phyloP scores from a whole-genome alignment of 1,140 invertebrate genomes.

The Aphaenogaster rudis region DNA sequence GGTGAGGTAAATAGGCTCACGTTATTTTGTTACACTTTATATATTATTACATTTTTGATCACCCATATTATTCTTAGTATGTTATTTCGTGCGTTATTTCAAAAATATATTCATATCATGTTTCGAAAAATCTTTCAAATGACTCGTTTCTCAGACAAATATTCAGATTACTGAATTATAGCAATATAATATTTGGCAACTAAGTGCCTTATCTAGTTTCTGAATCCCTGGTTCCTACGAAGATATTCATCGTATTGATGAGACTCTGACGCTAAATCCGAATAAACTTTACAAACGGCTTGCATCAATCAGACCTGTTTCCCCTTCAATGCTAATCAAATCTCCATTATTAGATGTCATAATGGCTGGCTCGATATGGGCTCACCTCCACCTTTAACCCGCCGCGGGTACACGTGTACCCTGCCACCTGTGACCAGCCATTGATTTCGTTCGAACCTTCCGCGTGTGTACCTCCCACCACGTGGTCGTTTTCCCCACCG shows the following conservation, averaged over 20 bases:
- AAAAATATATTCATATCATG: background rate
- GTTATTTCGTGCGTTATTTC: no score
- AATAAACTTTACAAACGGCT: background rate
- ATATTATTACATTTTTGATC: background rate
- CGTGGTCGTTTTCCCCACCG: conserved; percentile 26
- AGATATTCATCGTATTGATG: background rate
- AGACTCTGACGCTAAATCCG: background rate
- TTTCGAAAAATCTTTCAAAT: background rate
- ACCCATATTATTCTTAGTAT: background rate
- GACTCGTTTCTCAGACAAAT: background rate
- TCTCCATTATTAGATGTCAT: background rate
- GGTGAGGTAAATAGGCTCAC: background rate
- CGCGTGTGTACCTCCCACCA: conserved; percentile 28
- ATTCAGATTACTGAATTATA: background rate
- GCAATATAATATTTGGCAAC: background rate
- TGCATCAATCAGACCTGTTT: background rate
- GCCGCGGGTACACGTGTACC: conserved; percentile 26
- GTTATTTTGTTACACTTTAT: conserved; percentile 12
- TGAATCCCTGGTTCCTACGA: background rate
- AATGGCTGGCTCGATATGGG: background rate
- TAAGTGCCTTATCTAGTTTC: background rate
- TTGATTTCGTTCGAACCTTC: conserved; percentile 63
- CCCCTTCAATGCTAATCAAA: conserved; percentile 11
- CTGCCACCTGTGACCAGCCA: conserved; percentile 40
- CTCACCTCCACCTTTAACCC: conserved; percentile 52